phyloP scores from a whole-genome alignment of 2,113 vertebrate genomes.

The Hepsetus odoe region DNA sequence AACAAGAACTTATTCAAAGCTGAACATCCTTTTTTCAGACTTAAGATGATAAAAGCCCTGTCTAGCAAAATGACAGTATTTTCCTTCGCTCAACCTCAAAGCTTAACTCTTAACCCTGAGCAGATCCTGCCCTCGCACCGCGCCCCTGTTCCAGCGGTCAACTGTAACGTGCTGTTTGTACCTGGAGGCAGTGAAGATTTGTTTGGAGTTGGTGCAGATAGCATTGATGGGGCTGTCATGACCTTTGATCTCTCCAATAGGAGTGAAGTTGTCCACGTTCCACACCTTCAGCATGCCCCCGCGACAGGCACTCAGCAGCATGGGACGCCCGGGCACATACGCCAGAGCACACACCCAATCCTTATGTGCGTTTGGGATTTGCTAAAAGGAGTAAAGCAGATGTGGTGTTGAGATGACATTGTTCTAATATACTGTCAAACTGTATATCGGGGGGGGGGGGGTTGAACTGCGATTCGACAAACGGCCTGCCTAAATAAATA shows the following conservation, averaged over 20 bases:
- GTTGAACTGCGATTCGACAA: too few species aligned
- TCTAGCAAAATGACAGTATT: not conserved
- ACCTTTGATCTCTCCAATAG: constrained; percentile 91
- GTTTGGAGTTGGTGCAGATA: constrained; percentile 92
- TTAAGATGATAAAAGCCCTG: not conserved
- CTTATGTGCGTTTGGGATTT: constrained; percentile 97
- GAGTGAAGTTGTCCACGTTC: constrained; percentile 95
- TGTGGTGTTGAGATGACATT: not conserved
- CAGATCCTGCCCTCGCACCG: not conserved
- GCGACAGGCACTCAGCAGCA: constrained; percentile 92
- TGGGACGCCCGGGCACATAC: constrained; percentile 87
- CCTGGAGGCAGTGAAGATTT: constrained; percentile 98
- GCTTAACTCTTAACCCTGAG: not conserved
- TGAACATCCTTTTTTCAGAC: not conserved
- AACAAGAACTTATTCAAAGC: not conserved
- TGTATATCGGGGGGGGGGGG: too few species aligned
- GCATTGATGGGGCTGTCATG: constrained; percentile 96
- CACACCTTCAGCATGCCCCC: constrained; percentile 93
- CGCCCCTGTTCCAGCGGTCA: not conserved
- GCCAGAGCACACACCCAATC: constrained; percentile 98
- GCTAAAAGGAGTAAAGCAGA: constrained; percentile 71
- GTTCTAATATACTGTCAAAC: too few species aligned
- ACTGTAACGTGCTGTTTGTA: constrained; percentile 54
- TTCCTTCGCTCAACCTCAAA: not conserved
- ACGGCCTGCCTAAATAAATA: too few species aligned